Percentiles rank a stretch among this genome's conserved stretches.
These are phyloP conservation scores for Heterochromis multidens DNA, from an alignment of 2,113 vertebrate genomes.

Conservation along the genomic window DNA sequence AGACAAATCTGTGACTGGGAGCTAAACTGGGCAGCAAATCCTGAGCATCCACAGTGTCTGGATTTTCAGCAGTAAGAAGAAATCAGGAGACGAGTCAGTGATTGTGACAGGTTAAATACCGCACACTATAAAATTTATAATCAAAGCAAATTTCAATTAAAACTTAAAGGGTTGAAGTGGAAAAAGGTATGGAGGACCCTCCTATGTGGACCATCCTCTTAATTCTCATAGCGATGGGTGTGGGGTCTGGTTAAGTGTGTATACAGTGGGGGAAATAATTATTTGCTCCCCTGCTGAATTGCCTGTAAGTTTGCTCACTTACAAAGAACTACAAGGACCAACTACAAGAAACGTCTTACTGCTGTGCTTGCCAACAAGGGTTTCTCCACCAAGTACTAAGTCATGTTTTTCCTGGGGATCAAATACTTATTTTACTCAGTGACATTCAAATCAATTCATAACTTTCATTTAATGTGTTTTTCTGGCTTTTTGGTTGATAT, in stretches of 20 bases:
- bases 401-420: too few relatives aligned
- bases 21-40: constrained; percentile 4
- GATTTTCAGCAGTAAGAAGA: background rate
- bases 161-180: background rate
- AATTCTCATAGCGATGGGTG: background rate
- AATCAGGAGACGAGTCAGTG: background rate
- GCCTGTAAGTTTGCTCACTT: background rate
- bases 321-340: too few relatives aligned
- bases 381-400: too few relatives aligned
- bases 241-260: background rate
- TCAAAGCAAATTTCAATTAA: background rate
- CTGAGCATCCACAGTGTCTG: background rate
- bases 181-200: constrained; percentile 6
- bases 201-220: constrained; percentile 50
- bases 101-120: background rate
- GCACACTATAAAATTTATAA: background rate
- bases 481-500: background rate
- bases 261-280: background rate
- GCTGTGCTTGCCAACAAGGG: too few relatives aligned
- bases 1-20: constrained; percentile 14
- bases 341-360: too few relatives aligned
- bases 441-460: background rate
- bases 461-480: too few relatives aligned
- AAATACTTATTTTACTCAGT: too few relatives aligned
- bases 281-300: background rate